Evolutionary conservation across 1,140 invertebrate genomes (phyloP).

Genomic region (Zaprionus vittiger): DNA sequence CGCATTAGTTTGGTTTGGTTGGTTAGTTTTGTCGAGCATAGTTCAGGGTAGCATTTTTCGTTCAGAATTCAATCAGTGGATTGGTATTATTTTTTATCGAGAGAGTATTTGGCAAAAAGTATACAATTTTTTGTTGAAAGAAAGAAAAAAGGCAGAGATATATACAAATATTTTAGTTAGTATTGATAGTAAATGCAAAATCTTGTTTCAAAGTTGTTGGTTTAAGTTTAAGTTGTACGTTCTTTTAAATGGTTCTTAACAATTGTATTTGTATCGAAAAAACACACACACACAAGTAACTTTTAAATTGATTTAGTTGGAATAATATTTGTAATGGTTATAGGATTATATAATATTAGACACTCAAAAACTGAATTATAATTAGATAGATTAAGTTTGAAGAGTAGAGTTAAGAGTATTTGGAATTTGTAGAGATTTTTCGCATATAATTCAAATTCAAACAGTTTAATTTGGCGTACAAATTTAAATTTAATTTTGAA

Average conservation of each 20-base stretch:
- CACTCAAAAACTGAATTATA: slow-evolving; percentile 66
- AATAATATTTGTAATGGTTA: slow-evolving; percentile 40
- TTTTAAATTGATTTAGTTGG: slow-evolving; percentile 57
- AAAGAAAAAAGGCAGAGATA: slow-evolving; percentile 80
- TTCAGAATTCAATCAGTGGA: slow-evolving; percentile 66
- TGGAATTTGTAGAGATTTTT: slow-evolving; percentile 37
- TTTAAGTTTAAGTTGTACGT: slow-evolving; percentile 48
- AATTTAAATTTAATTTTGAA: slow-evolving; percentile 35
- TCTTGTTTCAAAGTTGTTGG: slow-evolving; percentile 50
- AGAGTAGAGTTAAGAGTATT: slow-evolving; percentile 39
- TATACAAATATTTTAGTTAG: slow-evolving; percentile 80
- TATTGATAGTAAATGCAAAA: slow-evolving; percentile 61
- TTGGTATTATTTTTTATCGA: slow-evolving; percentile 49
- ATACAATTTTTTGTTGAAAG: slow-evolving; percentile 70
- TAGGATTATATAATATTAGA: slow-evolving; percentile 58
- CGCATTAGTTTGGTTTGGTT: slow-evolving; percentile 41
- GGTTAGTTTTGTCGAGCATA: slow-evolving; percentile 63
- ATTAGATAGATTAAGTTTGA: slow-evolving; percentile 52
- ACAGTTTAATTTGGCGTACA: slow-evolving; percentile 28
- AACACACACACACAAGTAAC: slow-evolving; percentile 71
- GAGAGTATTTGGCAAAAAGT: slow-evolving; percentile 45
- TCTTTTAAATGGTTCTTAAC: slow-evolving; percentile 32
- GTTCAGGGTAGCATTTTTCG: slow-evolving; percentile 75
- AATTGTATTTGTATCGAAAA: slow-evolving; percentile 33
- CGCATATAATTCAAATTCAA: slow-evolving; percentile 30